Conservation (phyloP, 1,140 invertebrate species). For the Temnothorax curvispinosus region DNA sequence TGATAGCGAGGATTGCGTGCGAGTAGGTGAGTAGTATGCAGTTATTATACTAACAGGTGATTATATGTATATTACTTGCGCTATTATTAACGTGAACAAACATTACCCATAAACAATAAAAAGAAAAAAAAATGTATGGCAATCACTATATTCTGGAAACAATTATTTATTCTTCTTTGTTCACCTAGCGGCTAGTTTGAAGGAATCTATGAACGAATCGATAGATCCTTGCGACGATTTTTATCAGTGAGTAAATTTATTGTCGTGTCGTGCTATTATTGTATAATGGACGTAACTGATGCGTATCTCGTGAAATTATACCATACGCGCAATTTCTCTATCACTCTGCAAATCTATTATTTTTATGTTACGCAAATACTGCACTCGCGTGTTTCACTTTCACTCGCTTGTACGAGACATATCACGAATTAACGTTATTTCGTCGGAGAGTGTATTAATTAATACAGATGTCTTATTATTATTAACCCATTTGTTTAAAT, state of each 20-base stretch:
- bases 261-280: background rate
- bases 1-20: constrained; percentile 81
- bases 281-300: background rate
- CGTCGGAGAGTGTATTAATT: background rate
- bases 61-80: background rate
- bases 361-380: constrained; percentile 35
- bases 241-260: constrained; percentile 79
- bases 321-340: background rate
- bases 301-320: background rate
- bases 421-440: background rate
- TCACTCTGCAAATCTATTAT: background rate
- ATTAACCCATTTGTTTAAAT: background rate
- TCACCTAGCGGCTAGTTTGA: constrained; percentile 83
- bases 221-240: constrained; percentile 84
- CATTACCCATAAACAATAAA: background rate
- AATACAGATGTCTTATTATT: background rate
- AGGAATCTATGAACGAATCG: constrained; percentile 83
- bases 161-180: constrained; percentile 4
- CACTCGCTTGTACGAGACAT: constrained; percentile 20
- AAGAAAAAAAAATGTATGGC: background rate
- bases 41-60: background rate
- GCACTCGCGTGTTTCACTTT: constrained; percentile 14
- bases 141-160: background rate
- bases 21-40: constrained; percentile 77
- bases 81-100: background rate